Percentiles rank a stretch among this genome's conserved stretches.
Evolutionary conservation across 2,888 invertebrate species (phyloP).

Genomic region (Rugalucina vietnamica): DNA sequence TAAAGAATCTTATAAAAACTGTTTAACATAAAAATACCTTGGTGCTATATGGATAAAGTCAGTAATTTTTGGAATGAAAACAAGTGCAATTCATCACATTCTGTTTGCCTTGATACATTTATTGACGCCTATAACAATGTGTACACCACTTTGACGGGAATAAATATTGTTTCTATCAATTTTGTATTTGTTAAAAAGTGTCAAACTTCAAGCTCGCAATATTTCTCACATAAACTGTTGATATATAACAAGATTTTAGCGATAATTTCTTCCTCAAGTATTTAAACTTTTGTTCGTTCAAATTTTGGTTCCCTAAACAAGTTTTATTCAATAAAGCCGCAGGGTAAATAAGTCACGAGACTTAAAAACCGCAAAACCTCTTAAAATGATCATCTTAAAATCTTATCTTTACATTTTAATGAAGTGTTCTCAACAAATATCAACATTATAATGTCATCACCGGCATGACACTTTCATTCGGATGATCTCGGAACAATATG

Average conservation of each 20-base stretch:
- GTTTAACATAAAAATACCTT: too few species aligned
- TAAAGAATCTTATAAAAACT: too few species aligned
- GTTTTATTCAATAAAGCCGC: neutral
- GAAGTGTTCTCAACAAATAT: slow-evolving; percentile 21
- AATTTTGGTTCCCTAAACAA: neutral
- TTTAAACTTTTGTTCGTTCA: slow-evolving; percentile 2
- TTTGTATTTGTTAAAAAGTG: neutral
- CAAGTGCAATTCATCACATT: too few species aligned
- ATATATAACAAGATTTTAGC: neutral
- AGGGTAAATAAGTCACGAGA: slow-evolving; percentile 6
- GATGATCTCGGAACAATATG: slow-evolving; percentile 48
- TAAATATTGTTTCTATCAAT: neutral
- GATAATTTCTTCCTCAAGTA: neutral
- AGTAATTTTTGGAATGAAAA: too few species aligned
- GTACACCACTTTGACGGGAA: too few species aligned
- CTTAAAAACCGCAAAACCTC: neutral
- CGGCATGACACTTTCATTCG: slow-evolving; percentile 39
- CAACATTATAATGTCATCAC: slow-evolving; percentile 46
- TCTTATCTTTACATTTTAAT: slow-evolving; percentile 29
- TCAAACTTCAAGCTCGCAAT: neutral
- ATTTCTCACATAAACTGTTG: neutral
- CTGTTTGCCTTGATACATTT: too few species aligned
- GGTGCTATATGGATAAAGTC: too few species aligned
- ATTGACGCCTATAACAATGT: too few species aligned
- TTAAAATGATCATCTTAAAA: slow-evolving; percentile 10